These are phyloP conservation scores for Phaenicophaeus curvirostris DNA, from an alignment of 2,797 vertebrate species.

Conservation along the genomic window DNA sequence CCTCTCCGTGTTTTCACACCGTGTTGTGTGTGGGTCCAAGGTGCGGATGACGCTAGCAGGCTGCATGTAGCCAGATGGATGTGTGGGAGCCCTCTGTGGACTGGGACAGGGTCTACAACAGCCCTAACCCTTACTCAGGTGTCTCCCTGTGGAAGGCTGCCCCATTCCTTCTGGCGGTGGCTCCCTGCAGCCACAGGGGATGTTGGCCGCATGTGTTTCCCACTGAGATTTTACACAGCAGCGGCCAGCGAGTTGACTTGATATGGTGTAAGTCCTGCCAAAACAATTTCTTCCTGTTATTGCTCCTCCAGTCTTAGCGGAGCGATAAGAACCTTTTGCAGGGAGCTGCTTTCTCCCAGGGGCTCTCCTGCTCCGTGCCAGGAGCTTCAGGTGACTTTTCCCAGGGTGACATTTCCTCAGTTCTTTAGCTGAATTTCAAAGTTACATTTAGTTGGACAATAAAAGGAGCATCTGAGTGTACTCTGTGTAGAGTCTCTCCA, in stretches of 20 bases:
- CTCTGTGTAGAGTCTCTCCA: not conserved
- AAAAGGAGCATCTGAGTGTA: not conserved
- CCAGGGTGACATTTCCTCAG: not conserved
- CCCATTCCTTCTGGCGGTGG: not conserved
- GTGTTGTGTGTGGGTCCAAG: too few species aligned
- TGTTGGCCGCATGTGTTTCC: not conserved
- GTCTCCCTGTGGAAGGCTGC: too few species aligned
- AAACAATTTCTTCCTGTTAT: conserved; percentile 66
- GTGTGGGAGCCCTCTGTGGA: too few species aligned
- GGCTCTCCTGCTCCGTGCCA: not conserved
- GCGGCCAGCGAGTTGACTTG: not conserved
- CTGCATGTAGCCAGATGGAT: too few species aligned
- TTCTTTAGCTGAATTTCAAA: not conserved
- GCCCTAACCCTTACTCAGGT: too few species aligned
- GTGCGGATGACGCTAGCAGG: too few species aligned
- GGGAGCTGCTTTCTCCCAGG: conserved; percentile 1
- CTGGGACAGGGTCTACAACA: too few species aligned
- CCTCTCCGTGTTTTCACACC: too few species aligned
- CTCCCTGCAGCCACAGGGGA: not conserved
- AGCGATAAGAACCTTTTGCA: conserved; percentile 2
- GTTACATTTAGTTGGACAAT: not conserved
- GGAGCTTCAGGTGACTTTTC: not conserved
- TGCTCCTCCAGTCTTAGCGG: not conserved
- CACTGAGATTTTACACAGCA: not conserved
- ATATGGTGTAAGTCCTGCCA: conserved; percentile 12